Evolutionary conservation across 2,888 invertebrate species (phyloP), one percentile per base, ranked within the genome.

Genomic region (Aquatica leii): DNA sequence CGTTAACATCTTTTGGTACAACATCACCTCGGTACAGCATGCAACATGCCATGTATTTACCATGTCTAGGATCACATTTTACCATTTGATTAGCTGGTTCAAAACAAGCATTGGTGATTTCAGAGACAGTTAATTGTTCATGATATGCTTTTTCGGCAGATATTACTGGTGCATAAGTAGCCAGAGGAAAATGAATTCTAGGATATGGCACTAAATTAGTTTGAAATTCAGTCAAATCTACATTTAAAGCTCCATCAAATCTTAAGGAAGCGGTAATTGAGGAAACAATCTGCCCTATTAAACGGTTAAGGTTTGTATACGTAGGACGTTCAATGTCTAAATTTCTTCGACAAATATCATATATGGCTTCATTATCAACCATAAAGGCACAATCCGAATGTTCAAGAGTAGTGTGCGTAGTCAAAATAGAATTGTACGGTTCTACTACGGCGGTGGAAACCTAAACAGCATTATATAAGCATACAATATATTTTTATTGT

Each of bases 71-170:
- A 77, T 95, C 95, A 78, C 96, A 96, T 81, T 94, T 94, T 49
- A 94, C 93, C 92, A 97, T 93, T 85, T 93, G 95, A 82, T 95
- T 95, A 55, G 94, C 93, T 0, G 96, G 95, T 78, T 97, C 97
- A 81, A 97, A 97, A 83, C 96, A 97, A 18, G 95, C 92, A 77
- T 95, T 94, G 63, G 97, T 97, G 76, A 97, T 97, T 79, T 97
- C 96, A 1, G 93, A 88, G 3, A 95, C 95, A 0, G 94, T 91
- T 67, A 95, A 85, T 78, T 95, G 94, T 80, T 96, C 96, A 76
- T 96, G 95, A 81, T 94, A 94, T 3, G 95, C 95, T 81, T 95
- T 95, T 81, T 95, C 95, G 0, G 95, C 92, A 31, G 94, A 94
- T 80, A 95, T 94, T 72, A 96, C 93, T 11, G 95, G 95, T 15